Evolutionary conservation across 2,888 invertebrate species (phyloP).

Genomic region (Polia nebulosa): DNA sequence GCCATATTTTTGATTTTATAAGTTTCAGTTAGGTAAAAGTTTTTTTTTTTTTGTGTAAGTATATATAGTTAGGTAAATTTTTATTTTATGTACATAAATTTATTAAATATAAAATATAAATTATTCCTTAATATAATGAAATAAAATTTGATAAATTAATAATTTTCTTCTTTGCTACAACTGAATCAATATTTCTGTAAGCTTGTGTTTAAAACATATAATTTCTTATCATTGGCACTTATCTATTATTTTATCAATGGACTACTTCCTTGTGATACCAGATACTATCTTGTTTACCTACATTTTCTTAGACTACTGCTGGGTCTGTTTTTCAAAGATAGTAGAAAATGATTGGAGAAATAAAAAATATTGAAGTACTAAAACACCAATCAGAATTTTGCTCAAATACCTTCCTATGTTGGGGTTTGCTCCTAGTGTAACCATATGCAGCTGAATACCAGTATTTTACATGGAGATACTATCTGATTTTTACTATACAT

Average conservation of each 20-base stretch:
- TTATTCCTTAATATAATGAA: too few species aligned
- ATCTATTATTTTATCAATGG: constrained; percentile 15
- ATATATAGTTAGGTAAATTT: too few species aligned
- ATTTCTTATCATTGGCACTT: constrained; percentile 26
- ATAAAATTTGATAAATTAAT: too few species aligned
- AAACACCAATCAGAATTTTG: neutral
- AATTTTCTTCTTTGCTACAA: neutral
- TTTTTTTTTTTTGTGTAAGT: too few species aligned
- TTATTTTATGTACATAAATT: too few species aligned
- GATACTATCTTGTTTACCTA: constrained; percentile 18
- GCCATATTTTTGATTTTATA: too few species aligned
- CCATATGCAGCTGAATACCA: neutral
- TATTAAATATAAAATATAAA: too few species aligned
- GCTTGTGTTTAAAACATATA: constrained; percentile 3
- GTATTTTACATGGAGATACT: neutral
- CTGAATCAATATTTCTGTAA: neutral
- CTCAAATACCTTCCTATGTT: neutral
- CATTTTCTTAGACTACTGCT: neutral
- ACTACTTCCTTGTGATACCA: constrained; percentile 15
- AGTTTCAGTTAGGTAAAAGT: too few species aligned
- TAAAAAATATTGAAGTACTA: neutral
- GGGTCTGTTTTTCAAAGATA: neutral
- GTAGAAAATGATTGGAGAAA: neutral
- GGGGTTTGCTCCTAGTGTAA: neutral
- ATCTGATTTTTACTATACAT: too few species aligned